Evolutionary conservation across 2,113 vertebrate genomes (phyloP).

Genomic region (Baryphthengus martii): DNA sequence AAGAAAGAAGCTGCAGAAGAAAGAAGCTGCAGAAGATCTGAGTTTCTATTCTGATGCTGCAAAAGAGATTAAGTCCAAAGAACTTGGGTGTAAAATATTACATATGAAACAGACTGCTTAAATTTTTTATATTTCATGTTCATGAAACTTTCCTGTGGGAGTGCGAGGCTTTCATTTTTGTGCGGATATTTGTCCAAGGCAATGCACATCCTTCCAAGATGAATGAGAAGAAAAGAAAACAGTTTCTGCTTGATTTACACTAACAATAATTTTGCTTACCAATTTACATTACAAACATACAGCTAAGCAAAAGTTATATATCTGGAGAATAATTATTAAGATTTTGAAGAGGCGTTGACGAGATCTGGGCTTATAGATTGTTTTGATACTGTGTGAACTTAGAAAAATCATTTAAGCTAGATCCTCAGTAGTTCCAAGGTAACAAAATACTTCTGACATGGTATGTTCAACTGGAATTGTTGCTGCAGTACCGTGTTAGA

Average conservation of each 20-base stretch:
- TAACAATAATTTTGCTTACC: neutral
- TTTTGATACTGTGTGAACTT: neutral
- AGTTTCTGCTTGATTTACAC: neutral
- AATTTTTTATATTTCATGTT: neutral
- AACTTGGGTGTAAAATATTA: neutral
- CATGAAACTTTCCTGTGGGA: neutral
- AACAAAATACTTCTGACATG: neutral
- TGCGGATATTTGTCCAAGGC: neutral
- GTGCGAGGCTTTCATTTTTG: rapidly evolving
- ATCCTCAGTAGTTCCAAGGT: neutral
- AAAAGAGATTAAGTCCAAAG: neutral
- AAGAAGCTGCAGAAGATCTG: neutral
- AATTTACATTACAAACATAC: neutral
- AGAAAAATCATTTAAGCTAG: neutral
- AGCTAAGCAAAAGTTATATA: neutral
- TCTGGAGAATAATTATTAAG: neutral
- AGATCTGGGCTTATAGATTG: neutral
- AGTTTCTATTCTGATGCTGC: neutral
- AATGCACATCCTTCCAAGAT: neutral
- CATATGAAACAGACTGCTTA: neutral
- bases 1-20: neutral
- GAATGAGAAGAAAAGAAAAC: neutral
- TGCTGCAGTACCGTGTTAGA: neutral
- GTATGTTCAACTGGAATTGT: neutral
- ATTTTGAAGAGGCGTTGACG: neutral